These are phyloP conservation scores for Morinoia aosen DNA, from an alignment of 2,888 invertebrate species.

Conservation along the genomic window DNA sequence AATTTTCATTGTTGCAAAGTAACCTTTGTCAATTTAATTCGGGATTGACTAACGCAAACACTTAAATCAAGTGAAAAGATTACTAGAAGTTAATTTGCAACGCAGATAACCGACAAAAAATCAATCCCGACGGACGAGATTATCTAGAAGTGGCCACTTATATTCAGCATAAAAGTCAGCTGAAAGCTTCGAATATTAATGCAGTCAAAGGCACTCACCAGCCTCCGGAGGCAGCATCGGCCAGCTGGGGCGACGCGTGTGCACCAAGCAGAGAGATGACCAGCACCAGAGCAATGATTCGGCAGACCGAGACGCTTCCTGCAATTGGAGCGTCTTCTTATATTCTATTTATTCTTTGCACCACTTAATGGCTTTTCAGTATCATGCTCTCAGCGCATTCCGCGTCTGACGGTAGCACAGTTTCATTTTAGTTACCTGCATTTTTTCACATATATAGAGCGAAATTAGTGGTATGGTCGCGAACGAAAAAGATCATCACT, in stretches of 20 bases:
- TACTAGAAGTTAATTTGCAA: neutral
- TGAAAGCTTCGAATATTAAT: neutral
- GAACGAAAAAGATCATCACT: too few species aligned
- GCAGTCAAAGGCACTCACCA: neutral
- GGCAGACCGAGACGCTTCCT: neutral
- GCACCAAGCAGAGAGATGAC: neutral
- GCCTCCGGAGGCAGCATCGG: neutral
- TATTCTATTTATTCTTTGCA: neutral
- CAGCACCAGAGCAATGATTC: neutral
- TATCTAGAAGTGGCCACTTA: neutral
- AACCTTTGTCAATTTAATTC: neutral
- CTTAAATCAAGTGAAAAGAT: neutral
- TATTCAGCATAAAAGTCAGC: neutral
- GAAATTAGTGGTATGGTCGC: too few species aligned
- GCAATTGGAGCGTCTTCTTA: neutral
- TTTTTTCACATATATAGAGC: neutral
- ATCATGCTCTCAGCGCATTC: neutral
- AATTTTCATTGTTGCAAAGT: neutral
- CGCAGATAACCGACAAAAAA: neutral
- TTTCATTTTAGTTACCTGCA: neutral
- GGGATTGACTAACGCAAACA: neutral
- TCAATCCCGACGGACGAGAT: neutral
- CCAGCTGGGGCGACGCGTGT: neutral
- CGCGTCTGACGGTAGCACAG: neutral
- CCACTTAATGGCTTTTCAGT: neutral